phyloP scores from a whole-genome alignment of 2,113 vertebrate species.

The Erpornis zantholeuca region DNA sequence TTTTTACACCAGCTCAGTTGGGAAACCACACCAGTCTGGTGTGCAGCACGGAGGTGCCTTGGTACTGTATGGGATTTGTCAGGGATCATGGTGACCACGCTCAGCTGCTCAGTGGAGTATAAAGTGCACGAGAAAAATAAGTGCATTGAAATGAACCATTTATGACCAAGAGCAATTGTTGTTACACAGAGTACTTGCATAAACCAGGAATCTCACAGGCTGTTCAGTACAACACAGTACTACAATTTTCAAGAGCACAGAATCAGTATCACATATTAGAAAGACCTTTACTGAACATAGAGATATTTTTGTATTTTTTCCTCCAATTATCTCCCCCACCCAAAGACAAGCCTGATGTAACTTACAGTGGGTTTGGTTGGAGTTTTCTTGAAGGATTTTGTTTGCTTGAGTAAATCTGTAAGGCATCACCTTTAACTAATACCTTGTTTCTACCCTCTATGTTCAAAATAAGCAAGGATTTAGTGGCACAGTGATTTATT shows the following conservation, averaged over 20 bases:
- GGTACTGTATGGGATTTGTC: neutral
- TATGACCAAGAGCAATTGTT: neutral
- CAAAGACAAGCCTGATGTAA: neutral
- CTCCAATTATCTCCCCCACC: neutral
- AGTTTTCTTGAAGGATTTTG: neutral
- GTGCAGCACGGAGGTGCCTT: neutral
- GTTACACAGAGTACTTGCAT: neutral
- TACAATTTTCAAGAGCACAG: neutral
- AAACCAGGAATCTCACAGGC: neutral
- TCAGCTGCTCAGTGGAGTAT: neutral
- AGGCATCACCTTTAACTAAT: neutral
- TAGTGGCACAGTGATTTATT: neutral
- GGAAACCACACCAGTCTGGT: neutral
- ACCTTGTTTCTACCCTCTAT: neutral
- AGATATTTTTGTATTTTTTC: neutral
- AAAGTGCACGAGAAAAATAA: conserved; percentile 46
- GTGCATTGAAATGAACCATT: conserved; percentile 34
- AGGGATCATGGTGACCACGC: neutral
- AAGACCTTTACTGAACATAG: neutral
- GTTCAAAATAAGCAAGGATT: neutral
- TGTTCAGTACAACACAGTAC: neutral
- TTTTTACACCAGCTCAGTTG: neutral
- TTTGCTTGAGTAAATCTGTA: neutral
- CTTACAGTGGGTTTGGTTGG: neutral
- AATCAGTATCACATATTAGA: neutral